Conservation (phyloP, 2,888 invertebrate genomes). For the Lasioglossum calceatum region DNA sequence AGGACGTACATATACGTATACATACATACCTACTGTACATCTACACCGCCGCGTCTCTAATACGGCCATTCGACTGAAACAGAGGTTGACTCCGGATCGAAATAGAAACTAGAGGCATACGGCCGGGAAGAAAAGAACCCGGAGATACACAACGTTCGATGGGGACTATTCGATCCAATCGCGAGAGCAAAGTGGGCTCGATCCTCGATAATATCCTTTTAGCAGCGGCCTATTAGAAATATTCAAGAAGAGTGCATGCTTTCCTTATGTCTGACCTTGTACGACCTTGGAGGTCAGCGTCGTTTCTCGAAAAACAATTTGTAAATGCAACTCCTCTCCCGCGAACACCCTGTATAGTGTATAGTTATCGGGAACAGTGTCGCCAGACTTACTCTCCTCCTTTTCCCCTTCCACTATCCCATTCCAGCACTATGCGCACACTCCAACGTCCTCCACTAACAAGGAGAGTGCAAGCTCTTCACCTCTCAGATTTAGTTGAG, state of each 20-base stretch:
- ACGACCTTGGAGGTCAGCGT: too few relatives aligned
- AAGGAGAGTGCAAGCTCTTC: too few relatives aligned
- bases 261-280: too few relatives aligned
- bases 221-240: not conserved
- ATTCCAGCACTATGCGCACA: too few relatives aligned
- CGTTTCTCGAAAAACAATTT: too few relatives aligned
- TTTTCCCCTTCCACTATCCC: too few relatives aligned
- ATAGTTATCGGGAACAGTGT: too few relatives aligned
- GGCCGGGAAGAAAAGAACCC: constrained; percentile 15
- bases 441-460: too few relatives aligned
- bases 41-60: constrained; percentile 25
- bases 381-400: too few relatives aligned
- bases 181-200: not conserved
- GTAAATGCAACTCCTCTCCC: too few relatives aligned
- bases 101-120: constrained; percentile 45
- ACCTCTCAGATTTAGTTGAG: too few relatives aligned
- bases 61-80: constrained; percentile 51
- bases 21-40: not conserved
- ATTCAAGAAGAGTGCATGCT: not conserved
- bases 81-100: constrained; percentile 51
- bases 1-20: constrained; percentile 21
- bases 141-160: not conserved
- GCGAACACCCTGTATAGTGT: too few relatives aligned
- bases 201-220: not conserved
- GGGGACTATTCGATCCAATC: constrained; percentile 7